Evolutionary conservation across 2,888 invertebrate species (phyloP).

Genomic region (Proisotoma minuta): DNA sequence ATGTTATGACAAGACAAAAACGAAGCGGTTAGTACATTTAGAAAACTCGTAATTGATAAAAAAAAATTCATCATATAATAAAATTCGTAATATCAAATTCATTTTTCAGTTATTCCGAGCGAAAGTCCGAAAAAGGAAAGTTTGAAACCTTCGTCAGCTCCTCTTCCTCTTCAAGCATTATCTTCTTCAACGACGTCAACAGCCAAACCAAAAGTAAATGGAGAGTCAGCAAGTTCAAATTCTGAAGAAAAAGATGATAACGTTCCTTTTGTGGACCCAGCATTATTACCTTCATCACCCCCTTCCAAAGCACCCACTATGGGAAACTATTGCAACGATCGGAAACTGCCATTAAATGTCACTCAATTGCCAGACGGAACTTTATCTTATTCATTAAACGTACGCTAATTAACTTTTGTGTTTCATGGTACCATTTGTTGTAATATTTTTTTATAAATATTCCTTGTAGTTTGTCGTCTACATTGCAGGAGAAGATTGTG

Average conservation of each 20-base stretch:
- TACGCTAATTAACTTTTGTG: no score
- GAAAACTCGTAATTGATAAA: no score
- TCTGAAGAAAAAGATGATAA: not conserved
- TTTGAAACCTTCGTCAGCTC: not conserved
- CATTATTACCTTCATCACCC: no score
- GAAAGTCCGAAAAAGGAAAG: no score
- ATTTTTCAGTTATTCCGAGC: no score
- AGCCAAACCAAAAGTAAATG: not conserved
- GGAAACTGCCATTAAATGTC: constrained; percentile 17
- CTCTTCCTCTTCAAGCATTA: not conserved
- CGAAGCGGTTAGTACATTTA: not conserved
- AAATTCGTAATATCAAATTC: no score
- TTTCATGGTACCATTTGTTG: no score
- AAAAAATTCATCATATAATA: no score
- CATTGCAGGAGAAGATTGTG: constrained; percentile 69
- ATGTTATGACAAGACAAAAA: constrained; percentile 7
- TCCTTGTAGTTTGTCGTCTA: constrained; percentile 68
- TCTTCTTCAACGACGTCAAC: not conserved
- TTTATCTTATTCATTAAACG: constrained; percentile 31
- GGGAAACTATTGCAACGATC: not conserved
- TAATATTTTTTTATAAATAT: no score
- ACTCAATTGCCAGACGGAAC: constrained; percentile 19
- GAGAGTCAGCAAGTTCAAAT: not conserved
- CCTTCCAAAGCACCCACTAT: no score
- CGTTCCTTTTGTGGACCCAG: not conserved